Percentiles rank a stretch among this genome's conserved stretches.
Evolutionary conservation across 2,797 vertebrate genomes (phyloP).

Genomic region (Enteromius anoplus): DNA sequence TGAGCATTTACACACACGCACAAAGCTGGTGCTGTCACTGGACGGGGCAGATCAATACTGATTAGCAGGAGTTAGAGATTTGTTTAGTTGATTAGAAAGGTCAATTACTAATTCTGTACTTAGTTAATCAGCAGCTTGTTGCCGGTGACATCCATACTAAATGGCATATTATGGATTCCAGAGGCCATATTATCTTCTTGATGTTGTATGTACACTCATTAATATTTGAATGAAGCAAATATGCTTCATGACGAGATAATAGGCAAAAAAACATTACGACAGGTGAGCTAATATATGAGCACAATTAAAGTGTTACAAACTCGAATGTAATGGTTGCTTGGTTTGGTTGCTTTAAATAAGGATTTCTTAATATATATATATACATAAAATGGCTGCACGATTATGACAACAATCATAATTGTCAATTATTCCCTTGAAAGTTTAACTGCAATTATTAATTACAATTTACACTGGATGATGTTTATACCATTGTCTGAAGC

Average conservation of each 20-base stretch:
- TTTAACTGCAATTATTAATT: too few species aligned
- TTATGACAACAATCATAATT: too few species aligned
- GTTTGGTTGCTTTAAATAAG: background rate
- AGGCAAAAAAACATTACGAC: background rate
- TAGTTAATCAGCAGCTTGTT: constrained; percentile 86
- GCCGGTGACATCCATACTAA: constrained; percentile 76
- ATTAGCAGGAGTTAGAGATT: constrained; percentile 83
- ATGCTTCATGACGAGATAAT: background rate
- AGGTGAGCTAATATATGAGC: background rate
- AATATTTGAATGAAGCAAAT: background rate
- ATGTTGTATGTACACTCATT: constrained; percentile 65
- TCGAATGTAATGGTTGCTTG: background rate
- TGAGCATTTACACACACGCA: constrained; percentile 42
- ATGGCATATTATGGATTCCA: constrained; percentile 78
- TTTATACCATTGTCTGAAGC: too few species aligned
- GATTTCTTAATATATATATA: background rate
- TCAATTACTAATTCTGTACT: constrained; percentile 88
- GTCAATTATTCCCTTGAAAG: too few species aligned
- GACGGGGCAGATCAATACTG: constrained; percentile 79
- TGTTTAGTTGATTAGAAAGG: constrained; percentile 89
- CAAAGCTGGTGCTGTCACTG: constrained; percentile 63
- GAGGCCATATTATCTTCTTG: constrained; percentile 64
- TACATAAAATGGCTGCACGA: too few species aligned
- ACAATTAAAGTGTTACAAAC: background rate
- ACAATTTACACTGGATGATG: too few species aligned